These are phyloP conservation scores for Ernsta delagoae DNA, from an alignment of 2,888 invertebrate genomes.

Conservation along the genomic window DNA sequence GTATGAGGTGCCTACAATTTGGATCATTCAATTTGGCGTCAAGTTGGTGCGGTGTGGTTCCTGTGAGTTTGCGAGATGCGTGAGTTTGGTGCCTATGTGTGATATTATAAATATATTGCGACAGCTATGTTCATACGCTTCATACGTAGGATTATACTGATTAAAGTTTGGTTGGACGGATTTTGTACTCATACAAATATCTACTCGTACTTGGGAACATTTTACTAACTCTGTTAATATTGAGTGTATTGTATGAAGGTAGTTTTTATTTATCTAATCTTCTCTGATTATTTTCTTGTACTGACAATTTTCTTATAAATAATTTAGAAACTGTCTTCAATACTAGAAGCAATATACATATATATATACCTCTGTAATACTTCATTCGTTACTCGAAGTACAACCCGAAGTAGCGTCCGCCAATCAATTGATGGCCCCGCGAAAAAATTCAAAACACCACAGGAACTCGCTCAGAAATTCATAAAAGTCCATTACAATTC, in stretches of 20 bases:
- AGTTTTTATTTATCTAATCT: no score
- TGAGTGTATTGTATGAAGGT: no score
- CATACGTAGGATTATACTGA: no score
- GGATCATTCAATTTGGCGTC: conserved; percentile 30
- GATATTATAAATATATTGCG: background rate
- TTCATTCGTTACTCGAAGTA: background rate
- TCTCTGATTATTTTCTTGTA: no score
- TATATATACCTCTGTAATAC: background rate
- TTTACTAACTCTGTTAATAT: no score
- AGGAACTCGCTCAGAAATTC: conserved; percentile 17
- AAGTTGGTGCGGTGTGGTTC: conserved; percentile 16
- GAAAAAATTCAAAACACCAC: conserved; percentile 22
- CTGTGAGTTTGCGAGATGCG: background rate
- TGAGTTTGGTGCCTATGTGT: background rate
- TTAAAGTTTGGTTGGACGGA: no score
- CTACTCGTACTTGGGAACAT: no score
- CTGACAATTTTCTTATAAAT: no score
- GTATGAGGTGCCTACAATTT: conserved; percentile 20
- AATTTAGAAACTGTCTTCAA: background rate
- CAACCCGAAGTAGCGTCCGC: background rate
- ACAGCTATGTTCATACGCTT: background rate
- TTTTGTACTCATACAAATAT: no score
- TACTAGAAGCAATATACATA: background rate
- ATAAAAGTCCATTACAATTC: conserved; percentile 47
- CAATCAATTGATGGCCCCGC: conserved; percentile 6